Percentiles rank a stretch among this genome's conserved stretches.
Conservation (phyloP, 2,888 invertebrate species). For the Emmelina monodactyla region DNA sequence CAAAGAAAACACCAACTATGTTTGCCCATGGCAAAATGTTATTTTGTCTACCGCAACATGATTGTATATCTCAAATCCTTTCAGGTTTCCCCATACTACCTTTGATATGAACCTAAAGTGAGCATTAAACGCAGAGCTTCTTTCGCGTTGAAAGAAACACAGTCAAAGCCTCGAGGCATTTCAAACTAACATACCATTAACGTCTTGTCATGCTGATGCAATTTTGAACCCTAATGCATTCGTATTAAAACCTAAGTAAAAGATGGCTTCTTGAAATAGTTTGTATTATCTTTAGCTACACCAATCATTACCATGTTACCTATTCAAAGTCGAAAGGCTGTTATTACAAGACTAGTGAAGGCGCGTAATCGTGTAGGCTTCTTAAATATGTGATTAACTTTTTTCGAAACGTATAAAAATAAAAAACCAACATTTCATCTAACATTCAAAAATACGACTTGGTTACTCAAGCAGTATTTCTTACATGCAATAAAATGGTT, state of each 20-base stretch:
- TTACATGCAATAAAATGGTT: conserved; percentile 20
- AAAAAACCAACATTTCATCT: no score
- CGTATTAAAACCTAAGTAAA: no score
- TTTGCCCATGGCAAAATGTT: conserved; percentile 53
- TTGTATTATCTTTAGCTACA: no score
- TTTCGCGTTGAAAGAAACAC: conserved; percentile 60
- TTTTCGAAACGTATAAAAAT: no score
- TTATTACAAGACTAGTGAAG: no score
- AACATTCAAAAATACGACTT: not conserved
- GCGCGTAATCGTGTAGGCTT: no score
- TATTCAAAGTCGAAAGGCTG: no score
- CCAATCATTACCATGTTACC: no score
- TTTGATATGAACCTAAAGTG: conserved; percentile 45
- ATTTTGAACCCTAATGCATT: no score
- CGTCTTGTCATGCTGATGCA: no score
- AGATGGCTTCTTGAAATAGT: no score
- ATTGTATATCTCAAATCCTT: conserved; percentile 50
- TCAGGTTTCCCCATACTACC: conserved; percentile 32
- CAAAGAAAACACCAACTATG: conserved; percentile 28
- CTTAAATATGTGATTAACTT: no score
- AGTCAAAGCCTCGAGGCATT: conserved; percentile 39
- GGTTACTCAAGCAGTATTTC: conserved; percentile 8
- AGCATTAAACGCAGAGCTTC: conserved; percentile 55
- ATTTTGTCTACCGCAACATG: conserved; percentile 51
- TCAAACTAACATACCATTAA: conserved; percentile 42